phyloP scores from a whole-genome alignment of 2,113 vertebrate genomes.

The Phycodurus eques region DNA sequence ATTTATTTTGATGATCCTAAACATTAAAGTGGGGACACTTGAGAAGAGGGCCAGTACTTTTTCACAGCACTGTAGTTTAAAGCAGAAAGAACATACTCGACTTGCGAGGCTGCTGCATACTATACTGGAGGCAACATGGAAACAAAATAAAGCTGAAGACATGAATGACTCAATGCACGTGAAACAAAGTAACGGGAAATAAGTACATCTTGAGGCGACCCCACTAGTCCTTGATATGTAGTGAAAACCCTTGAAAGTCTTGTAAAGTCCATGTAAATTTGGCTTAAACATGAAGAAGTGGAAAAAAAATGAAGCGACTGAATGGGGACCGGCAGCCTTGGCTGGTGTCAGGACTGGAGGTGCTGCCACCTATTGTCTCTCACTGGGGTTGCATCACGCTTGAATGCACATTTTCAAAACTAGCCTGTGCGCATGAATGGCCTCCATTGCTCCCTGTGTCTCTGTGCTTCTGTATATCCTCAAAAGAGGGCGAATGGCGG shows the following conservation, averaged over 20 bases:
- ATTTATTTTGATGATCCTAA: too few species aligned
- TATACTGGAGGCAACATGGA: too few species aligned
- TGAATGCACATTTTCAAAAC: conserved; percentile 48
- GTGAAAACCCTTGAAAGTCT: neutral
- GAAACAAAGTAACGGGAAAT: neutral
- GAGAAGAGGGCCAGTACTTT: too few species aligned
- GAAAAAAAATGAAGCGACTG: neutral
- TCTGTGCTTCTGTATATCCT: conserved; percentile 40
- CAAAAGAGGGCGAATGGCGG: conserved; percentile 39
- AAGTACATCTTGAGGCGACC: neutral
- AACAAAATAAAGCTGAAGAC: too few species aligned
- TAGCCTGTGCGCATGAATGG: conserved; percentile 41
- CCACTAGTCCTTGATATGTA: neutral
- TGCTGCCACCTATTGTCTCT: conserved; percentile 47
- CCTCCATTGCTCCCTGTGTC: conserved; percentile 30
- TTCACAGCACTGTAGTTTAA: too few species aligned
- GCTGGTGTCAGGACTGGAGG: conserved; percentile 16
- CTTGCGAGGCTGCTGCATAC: too few species aligned
- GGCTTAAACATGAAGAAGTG: neutral
- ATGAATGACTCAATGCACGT: neutral
- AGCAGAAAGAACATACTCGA: too few species aligned
- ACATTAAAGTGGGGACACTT: too few species aligned
- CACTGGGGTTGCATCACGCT: conserved; percentile 42
- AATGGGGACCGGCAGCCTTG: neutral
- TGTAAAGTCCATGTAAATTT: neutral